phyloP scores from a whole-genome alignment of 2,888 invertebrate genomes.

The Agriopis leucophaearia region DNA sequence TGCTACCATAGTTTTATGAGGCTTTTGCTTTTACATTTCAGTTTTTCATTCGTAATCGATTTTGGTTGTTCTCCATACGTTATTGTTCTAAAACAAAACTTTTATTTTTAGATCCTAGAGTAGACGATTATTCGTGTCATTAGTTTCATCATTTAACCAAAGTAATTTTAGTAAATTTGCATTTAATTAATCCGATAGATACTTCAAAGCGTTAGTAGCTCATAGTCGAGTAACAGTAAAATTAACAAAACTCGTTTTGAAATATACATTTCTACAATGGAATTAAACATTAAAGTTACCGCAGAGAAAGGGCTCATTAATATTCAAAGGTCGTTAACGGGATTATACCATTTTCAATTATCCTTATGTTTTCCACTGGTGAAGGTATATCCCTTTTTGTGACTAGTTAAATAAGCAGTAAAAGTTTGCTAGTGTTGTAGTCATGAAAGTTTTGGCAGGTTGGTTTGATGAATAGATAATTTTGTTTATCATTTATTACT shows the following conservation, averaged over 20 bases:
- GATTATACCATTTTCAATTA: constrained; percentile 60
- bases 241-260: constrained; percentile 29
- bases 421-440: constrained; percentile 38
- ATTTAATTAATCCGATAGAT: constrained; percentile 11
- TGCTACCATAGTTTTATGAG: too few species aligned
- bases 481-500: too few species aligned
- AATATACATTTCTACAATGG: constrained; percentile 30
- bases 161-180: background rate
- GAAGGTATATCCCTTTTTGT: constrained; percentile 57
- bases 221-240: constrained; percentile 22
- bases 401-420: constrained; percentile 55
- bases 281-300: constrained; percentile 44
- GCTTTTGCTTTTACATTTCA: background rate
- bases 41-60: background rate
- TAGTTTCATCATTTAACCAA: background rate
- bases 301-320: constrained; percentile 52
- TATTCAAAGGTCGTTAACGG: constrained; percentile 57
- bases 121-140: background rate
- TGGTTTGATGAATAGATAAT: too few species aligned
- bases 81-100: background rate
- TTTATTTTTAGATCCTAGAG: too few species aligned
- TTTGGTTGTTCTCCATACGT: background rate
- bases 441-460: background rate
- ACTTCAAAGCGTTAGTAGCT: constrained; percentile 24
- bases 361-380: constrained; percentile 49